Conservation (phyloP, 2,888 invertebrate genomes). For the Coelopa pilipes region DNA sequence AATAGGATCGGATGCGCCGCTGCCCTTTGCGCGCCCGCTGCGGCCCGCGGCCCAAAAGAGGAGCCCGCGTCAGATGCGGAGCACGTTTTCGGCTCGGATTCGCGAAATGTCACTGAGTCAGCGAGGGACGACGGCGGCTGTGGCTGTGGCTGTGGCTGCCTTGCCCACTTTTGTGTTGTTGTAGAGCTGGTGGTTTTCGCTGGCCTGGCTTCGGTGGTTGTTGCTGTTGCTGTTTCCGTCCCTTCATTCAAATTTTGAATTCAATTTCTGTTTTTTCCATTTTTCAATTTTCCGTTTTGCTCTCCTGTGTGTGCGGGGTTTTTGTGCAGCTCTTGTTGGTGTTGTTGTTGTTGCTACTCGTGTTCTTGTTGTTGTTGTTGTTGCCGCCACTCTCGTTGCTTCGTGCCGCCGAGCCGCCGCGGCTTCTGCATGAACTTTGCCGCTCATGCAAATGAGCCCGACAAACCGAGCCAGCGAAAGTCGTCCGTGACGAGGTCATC, state of each 20-base stretch:
- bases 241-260: too few relatives aligned
- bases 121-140: slow-evolving; percentile 25
- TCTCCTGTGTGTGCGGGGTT: too few relatives aligned
- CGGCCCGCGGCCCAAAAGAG: not conserved
- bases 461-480: slow-evolving; percentile 50
- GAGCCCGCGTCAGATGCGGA: slow-evolving; percentile 12
- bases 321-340: too few relatives aligned
- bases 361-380: too few relatives aligned
- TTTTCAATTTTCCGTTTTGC: not conserved
- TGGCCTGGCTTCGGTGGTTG: not conserved
- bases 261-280: slow-evolving; percentile 5
- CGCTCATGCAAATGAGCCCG: slow-evolving; percentile 23
- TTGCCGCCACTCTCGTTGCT: too few relatives aligned
- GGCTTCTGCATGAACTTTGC: slow-evolving; percentile 19
- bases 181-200: slow-evolving; percentile 16
- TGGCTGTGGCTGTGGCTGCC: slow-evolving; percentile 45
- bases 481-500: slow-evolving; percentile 63
- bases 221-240: too few relatives aligned
- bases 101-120: slow-evolving; percentile 24
- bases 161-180: slow-evolving; percentile 41
- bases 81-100: slow-evolving; percentile 23
- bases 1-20: not conserved
- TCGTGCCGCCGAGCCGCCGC: too few relatives aligned
- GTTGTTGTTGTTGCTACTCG: too few relatives aligned
- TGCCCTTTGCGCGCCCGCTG: not conserved